Conservation (phyloP, 2,888 invertebrate species). For the Doris montereyensis region DNA sequence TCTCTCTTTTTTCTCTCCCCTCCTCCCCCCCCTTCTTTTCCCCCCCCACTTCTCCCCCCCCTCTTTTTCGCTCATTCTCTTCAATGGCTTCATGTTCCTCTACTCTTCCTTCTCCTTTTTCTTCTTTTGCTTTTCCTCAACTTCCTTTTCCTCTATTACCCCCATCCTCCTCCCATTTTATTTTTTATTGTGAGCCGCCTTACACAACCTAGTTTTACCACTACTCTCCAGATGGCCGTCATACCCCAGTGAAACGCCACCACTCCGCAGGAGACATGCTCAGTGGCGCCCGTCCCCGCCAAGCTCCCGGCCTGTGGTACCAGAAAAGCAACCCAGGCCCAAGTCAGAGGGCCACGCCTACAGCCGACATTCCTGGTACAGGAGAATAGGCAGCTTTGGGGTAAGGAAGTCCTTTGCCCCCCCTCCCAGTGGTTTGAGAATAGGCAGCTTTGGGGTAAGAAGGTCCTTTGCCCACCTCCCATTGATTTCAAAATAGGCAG, state of each 20-base stretch:
- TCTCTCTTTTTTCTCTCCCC: neutral
- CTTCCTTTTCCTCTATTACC: neutral
- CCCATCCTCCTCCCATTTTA: slow-evolving; percentile 14
- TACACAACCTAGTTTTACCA: neutral
- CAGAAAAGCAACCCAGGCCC: slow-evolving; percentile 91
- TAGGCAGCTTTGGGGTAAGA: too few relatives aligned
- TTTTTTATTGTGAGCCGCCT: neutral
- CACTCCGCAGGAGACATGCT: slow-evolving; percentile 72
- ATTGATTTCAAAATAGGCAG: too few relatives aligned
- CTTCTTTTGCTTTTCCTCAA: neutral
- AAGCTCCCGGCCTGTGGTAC: slow-evolving; percentile 75
- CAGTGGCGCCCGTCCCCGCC: slow-evolving; percentile 49
- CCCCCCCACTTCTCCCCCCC: neutral
- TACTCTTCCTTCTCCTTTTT: neutral
- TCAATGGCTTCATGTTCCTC: neutral
- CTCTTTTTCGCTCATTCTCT: neutral
- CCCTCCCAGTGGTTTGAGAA: neutral
- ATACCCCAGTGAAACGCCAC: slow-evolving; percentile 79
- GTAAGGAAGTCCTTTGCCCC: slow-evolving; percentile 27
- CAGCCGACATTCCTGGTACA: slow-evolving; percentile 84
- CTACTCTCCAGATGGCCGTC: slow-evolving; percentile 50
- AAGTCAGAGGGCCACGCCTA: slow-evolving; percentile 96
- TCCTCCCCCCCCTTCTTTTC: neutral
- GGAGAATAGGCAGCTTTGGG: slow-evolving; percentile 37
- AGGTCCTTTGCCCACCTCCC: neutral